Percentiles rank a stretch among this genome's conserved stretches.
These are phyloP conservation scores for Chrysogorgia sp. DNA, from an alignment of 92 coral and sea anemone species.

Conservation along the genomic window DNA sequence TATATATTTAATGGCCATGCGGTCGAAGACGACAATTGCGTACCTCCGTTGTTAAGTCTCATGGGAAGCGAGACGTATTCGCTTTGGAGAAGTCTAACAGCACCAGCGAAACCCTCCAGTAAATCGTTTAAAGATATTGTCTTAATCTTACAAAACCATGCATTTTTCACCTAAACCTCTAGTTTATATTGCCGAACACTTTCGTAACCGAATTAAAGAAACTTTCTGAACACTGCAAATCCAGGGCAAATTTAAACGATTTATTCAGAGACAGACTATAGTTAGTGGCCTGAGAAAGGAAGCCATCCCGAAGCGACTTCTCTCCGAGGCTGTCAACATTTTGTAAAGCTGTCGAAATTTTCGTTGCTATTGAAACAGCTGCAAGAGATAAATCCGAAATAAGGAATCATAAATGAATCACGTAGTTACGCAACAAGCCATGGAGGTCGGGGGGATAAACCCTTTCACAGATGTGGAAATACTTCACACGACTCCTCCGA, in stretches of 20 bases:
- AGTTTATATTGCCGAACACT: constrained; percentile 64
- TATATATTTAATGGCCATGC: too few relatives aligned
- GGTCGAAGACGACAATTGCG: too few relatives aligned
- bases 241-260: constrained; percentile 50
- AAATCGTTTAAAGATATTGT: too few relatives aligned
- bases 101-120: too few relatives aligned
- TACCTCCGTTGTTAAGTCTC: too few relatives aligned
- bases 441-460: neutral
- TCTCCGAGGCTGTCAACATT: constrained; percentile 48
- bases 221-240: constrained; percentile 53
- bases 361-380: constrained; percentile 52
- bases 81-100: too few relatives aligned
- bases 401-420: constrained; percentile 1
- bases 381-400: constrained; percentile 38
- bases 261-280: constrained; percentile 44
- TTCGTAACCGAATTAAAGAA: constrained; percentile 57
- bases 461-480: constrained; percentile 23
- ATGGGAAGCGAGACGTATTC: too few relatives aligned
- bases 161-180: constrained; percentile 62
- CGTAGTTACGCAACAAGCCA: neutral
- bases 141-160: constrained; percentile 60
- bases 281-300: constrained; percentile 57
- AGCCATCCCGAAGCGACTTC: constrained; percentile 42
- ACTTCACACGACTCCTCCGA: constrained; percentile 1
- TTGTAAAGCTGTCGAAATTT: constrained; percentile 39